Conservation (phyloP, 2,797 vertebrate genomes). For the Phyllotis vaccarum region DNA sequence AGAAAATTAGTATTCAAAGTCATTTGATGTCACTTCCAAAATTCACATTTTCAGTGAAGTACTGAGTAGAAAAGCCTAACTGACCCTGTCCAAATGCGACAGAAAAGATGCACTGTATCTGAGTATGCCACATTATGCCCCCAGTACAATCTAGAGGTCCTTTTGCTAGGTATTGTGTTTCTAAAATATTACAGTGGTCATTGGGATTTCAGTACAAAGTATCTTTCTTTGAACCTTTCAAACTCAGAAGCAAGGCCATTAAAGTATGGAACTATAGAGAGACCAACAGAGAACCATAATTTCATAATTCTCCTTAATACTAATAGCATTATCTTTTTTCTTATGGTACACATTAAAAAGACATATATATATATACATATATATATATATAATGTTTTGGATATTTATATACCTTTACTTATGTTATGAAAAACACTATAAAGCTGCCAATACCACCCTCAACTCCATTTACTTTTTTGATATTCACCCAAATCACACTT, state of each 20-base stretch:
- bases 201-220: neutral
- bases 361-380: neutral
- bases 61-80: neutral
- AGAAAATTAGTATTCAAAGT: neutral
- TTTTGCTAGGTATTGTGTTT: slow-evolving; percentile 32
- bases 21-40: neutral
- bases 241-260: neutral
- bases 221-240: slow-evolving; percentile 7
- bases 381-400: neutral
- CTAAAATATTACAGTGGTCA: neutral
- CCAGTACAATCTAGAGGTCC: neutral
- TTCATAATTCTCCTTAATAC: slow-evolving; percentile 34
- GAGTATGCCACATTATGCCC: no score
- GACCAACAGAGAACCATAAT: neutral
- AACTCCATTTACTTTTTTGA: neutral
- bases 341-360: slow-evolving; percentile 22
- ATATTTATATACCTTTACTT: neutral
- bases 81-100: neutral
- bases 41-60: neutral
- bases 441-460: neutral
- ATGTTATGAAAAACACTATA: neutral
- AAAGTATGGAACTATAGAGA: neutral
- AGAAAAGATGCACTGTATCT: neutral
- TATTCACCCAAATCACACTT: slow-evolving; percentile 12
- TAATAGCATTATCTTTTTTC: neutral